A percentile compares a stretch with the other conserved stretches of the same genome.
Conservation (phyloP, 2,113 vertebrate species). For the Cyanistes caeruleus region DNA sequence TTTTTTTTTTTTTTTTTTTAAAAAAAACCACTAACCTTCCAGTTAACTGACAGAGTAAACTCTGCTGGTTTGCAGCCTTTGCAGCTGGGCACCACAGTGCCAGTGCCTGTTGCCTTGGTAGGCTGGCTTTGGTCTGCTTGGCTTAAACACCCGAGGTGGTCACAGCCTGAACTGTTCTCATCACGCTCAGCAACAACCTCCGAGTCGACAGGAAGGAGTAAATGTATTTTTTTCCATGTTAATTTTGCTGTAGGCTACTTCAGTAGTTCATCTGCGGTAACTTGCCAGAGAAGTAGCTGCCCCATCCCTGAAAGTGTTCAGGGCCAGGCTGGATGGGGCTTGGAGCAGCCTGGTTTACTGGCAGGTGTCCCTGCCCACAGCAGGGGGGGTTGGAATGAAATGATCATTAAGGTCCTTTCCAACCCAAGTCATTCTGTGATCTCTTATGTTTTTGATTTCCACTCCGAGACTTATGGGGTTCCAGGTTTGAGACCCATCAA, state of each 20-base stretch:
- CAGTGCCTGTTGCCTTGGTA: background rate
- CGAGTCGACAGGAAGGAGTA: background rate
- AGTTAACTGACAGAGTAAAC: background rate
- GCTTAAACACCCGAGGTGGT: background rate
- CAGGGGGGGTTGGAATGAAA: background rate
- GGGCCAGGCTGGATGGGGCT: background rate
- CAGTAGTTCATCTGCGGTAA: background rate
- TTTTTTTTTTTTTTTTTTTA: background rate
- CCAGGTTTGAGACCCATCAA: background rate
- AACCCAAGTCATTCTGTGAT: background rate
- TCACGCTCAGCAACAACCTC: background rate
- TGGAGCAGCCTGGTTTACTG: background rate
- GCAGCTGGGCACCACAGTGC: fast-evolving
- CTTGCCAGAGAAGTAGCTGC: background rate
- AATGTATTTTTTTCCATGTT: background rate
- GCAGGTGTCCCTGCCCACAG: background rate
- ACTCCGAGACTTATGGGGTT: background rate
- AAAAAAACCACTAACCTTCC: background rate
- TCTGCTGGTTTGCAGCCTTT: background rate
- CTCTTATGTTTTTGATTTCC: background rate
- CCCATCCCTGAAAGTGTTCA: background rate
- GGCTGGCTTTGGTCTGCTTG: background rate
- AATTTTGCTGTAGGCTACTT: background rate
- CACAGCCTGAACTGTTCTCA: background rate
- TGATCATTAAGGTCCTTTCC: background rate